Evolutionary conservation across 2,888 invertebrate species (phyloP), one percentile per base, ranked within the genome.

Genomic region (Homarus gammarus): DNA sequence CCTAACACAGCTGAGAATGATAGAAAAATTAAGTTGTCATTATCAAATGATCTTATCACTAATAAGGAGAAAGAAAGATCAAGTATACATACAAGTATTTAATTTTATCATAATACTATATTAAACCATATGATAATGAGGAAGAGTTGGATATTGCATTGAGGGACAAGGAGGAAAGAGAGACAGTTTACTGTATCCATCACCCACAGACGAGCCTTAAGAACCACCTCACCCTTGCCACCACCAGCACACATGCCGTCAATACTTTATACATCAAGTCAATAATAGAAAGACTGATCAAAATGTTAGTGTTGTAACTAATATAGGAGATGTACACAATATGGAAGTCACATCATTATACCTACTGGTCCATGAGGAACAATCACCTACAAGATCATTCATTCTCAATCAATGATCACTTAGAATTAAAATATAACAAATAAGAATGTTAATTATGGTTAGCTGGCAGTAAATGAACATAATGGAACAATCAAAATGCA

Each of bases 31-130:
- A 22, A 33, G 15, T 56, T 51, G 8, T 18, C 31, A 31, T 8
- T 33, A 51, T 56, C 56, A 51, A 33, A n/a, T 56, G 36, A 79
- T 79, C 61, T 79, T 38, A 49, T 31, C 27, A 84, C 10, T 27
- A 10, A 40, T 31, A 40, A 68, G 81, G 75, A 77, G 33, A 75
- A 64, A 68, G 77, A 88, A 81, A 88, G 33, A 83, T 64, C 64
- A 64, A 38, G 40, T 70, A 40, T 88, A 88, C 88, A 84, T 84
- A 84, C 78, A 88, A 84, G 84, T 88, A 84, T 88, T 88, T 88
- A 88, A 88, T 88, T 82, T 77, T 64, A 79, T 72, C 86, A 84
- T 88, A 88, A 88, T 88, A 88, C 88, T 88, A 87, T 87, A 73
- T 83, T 88, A 84, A 88, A 84, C 84, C 83, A 75, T 83, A 88